phyloP scores from a whole-genome alignment of 2,888 invertebrate species.

The Tachina lurida region DNA sequence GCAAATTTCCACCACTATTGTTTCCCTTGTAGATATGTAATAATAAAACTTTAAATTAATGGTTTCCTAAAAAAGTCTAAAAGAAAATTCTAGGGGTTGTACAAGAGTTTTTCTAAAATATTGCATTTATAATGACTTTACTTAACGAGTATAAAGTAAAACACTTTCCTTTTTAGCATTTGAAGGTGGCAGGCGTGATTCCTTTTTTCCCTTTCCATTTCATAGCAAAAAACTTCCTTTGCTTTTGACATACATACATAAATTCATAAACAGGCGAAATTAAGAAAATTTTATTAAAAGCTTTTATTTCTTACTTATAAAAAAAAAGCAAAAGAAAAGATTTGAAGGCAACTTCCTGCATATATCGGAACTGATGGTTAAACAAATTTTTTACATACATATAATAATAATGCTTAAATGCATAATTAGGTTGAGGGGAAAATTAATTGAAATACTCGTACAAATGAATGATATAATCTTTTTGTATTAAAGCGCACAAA shows the following conservation, averaged over 20 bases:
- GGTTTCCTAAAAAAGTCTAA: background rate
- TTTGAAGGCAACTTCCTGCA: slow-evolving; percentile 15
- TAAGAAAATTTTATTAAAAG: background rate
- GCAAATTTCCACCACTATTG: background rate
- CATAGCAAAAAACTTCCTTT: slow-evolving; percentile 30
- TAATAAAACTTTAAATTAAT: slow-evolving; percentile 24
- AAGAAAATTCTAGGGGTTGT: background rate
- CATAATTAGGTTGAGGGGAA: background rate
- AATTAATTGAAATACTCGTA: background rate
- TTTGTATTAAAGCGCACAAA: background rate
- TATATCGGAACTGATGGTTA: background rate
- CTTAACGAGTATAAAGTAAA: slow-evolving; percentile 3
- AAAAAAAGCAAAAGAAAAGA: background rate
- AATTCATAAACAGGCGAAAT: slow-evolving; percentile 5
- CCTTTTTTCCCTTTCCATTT: background rate
- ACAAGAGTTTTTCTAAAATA: background rate
- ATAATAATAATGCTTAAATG: background rate
- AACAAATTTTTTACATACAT: no score
- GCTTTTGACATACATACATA: background rate
- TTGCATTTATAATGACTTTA: background rate
- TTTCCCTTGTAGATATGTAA: slow-evolving; percentile 8
- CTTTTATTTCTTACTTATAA: slow-evolving; percentile 1
- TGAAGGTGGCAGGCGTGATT: background rate
- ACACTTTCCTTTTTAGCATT: background rate
- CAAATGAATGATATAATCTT: background rate